phyloP scores from a whole-genome alignment of 1,140 invertebrate species.

The Homalodisca vitripennis region DNA sequence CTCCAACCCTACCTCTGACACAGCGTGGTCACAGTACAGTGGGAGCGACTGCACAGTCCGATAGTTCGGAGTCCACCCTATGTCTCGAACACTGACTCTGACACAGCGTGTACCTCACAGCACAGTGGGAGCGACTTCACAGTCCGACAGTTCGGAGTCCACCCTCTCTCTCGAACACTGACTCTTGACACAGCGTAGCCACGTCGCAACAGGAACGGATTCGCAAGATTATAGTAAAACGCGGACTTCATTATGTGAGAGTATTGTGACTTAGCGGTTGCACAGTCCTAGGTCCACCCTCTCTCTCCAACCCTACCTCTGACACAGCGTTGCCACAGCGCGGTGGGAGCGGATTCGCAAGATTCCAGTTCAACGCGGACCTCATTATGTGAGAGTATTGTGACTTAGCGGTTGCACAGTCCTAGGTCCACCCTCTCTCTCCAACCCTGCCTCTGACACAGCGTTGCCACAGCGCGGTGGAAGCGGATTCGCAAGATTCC shows the following conservation, averaged over 20 bases:
- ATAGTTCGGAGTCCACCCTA: too few species aligned
- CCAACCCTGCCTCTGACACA: background rate
- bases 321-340: too few species aligned
- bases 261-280: slow-evolving; percentile 4
- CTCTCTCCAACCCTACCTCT: background rate
- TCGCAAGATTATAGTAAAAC: slow-evolving; percentile 5
- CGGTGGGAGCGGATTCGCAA: slow-evolving; percentile 4
- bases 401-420: background rate
- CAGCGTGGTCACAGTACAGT: too few species aligned
- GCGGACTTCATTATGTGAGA: background rate
- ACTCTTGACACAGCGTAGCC: too few species aligned
- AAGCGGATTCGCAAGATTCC: slow-evolving; percentile 14
- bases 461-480: too few species aligned
- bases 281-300: background rate
- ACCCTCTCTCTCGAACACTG: background rate
- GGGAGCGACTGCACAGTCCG: too few species aligned
- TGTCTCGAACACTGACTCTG: too few species aligned
- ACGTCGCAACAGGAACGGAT: background rate
- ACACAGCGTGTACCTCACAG: too few species aligned
- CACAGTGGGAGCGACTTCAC: too few species aligned
- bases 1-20: background rate
- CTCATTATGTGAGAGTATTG: slow-evolving; percentile 8
- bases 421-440: background rate
- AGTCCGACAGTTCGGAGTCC: background rate
- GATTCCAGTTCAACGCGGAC: slow-evolving; percentile 4